Percentiles rank a stretch among this genome's conserved stretches.
Evolutionary conservation across 92 coral and sea anemone genomes (phyloP).

Genomic region (Meandrina meandrites): DNA sequence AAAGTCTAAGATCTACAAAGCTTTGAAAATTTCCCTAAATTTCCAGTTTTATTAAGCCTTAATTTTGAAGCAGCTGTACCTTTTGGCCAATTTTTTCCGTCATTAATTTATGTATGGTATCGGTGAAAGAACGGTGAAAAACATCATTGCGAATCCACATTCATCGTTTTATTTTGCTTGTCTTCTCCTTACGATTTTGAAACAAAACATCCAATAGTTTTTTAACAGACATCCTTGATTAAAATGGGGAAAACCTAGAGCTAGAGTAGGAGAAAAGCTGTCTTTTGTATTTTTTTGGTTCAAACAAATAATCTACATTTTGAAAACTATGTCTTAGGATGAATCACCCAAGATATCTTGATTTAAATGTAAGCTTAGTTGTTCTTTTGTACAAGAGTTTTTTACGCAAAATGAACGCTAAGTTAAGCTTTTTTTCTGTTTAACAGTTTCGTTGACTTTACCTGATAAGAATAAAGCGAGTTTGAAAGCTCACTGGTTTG

Average conservation of each 20-base stretch:
- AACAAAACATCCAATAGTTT: constrained; percentile 8
- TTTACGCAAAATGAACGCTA: background rate
- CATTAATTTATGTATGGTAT: constrained; percentile 94
- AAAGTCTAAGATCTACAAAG: constrained; percentile 2
- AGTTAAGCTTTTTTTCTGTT: background rate
- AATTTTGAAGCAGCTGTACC: constrained; percentile 86
- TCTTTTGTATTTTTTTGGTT: background rate
- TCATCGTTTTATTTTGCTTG: constrained; percentile 26
- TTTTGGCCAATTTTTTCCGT: constrained; percentile 60
- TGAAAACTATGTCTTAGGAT: background rate
- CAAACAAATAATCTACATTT: constrained; percentile 20
- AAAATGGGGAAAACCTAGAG: background rate
- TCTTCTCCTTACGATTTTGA: constrained; percentile 11
- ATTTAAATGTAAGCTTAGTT: background rate
- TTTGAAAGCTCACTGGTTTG: constrained; percentile 92
- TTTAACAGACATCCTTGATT: background rate
- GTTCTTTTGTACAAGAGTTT: constrained; percentile 24
- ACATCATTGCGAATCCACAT: constrained; percentile 53
- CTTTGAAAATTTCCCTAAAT: constrained; percentile 23
- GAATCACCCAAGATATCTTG: constrained; percentile 11
- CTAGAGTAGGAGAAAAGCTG: background rate
- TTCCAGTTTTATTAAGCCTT: constrained; percentile 38
- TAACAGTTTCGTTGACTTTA: constrained; percentile 41
- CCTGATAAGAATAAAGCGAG: constrained; percentile 91
- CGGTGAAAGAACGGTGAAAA: constrained; percentile 56